Conservation (phyloP, 1,140 invertebrate genomes). For the Solen grandis region DNA sequence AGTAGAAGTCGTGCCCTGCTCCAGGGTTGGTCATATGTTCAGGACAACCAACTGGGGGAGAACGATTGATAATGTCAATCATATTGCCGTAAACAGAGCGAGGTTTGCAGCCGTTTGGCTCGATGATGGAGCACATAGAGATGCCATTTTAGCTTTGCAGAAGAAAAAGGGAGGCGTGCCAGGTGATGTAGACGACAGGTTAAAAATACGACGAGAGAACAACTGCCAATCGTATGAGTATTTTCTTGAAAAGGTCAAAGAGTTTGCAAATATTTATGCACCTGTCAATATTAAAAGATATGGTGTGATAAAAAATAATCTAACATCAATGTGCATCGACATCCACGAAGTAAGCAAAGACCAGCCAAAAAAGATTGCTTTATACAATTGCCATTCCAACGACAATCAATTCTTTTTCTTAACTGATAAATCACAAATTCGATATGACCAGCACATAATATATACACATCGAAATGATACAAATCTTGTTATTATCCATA, state of each 20-base stretch:
- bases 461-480: too few relatives aligned
- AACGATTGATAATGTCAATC: neutral
- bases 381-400: neutral
- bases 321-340: neutral
- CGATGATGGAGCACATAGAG: conserved; percentile 31
- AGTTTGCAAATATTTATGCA: conserved; percentile 23
- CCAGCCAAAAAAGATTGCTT: neutral
- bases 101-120: conserved; percentile 11
- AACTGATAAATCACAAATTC: conserved; percentile 9
- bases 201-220: conserved; percentile 10
- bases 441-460: too few relatives aligned
- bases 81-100: conserved; percentile 6
- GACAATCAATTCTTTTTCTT: conserved; percentile 32
- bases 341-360: neutral
- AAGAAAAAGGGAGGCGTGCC: conserved; percentile 21
- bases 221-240: conserved; percentile 40
- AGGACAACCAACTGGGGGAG: conserved; percentile 25
- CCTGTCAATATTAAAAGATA: neutral
- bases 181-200: neutral
- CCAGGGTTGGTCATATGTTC: too few relatives aligned
- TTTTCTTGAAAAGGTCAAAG: conserved; percentile 22
- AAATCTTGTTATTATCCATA: too few relatives aligned
- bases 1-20: too few relatives aligned
- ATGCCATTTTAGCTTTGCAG: neutral
- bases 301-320: conserved; percentile 11